Conservation (phyloP, 2,888 invertebrate genomes). For the Pilophorus perplexus region DNA sequence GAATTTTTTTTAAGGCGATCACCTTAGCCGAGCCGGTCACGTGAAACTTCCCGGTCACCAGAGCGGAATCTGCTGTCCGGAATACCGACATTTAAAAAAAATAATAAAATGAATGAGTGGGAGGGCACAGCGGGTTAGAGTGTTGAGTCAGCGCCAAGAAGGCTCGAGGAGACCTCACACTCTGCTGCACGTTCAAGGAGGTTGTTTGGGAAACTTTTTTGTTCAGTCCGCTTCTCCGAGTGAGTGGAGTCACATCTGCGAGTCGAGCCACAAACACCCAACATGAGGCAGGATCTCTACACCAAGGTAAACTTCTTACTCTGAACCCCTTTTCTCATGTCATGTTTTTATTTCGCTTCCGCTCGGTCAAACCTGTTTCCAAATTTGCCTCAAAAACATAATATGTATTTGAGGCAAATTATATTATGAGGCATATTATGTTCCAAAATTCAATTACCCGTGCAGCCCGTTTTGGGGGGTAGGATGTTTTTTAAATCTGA, state of each 20-base stretch:
- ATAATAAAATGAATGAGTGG: constrained; percentile 22
- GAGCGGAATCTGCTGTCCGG: no score
- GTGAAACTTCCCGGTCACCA: no score
- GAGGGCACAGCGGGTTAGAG: neutral
- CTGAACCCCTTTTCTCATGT: neutral
- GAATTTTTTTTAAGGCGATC: no score
- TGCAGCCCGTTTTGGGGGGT: no score
- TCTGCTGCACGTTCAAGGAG: neutral
- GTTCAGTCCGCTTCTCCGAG: neutral
- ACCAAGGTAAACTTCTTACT: constrained; percentile 31
- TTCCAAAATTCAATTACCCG: no score
- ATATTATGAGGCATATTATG: no score
- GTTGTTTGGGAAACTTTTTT: no score
- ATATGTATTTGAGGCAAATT: no score
- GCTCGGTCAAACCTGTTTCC: no score
- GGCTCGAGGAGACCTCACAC: neutral
- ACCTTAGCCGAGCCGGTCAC: no score
- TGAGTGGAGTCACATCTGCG: neutral
- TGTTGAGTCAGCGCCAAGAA: constrained; percentile 17
- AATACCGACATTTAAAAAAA: neutral
- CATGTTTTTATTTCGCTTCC: neutral
- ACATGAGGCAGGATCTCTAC: constrained; percentile 41
- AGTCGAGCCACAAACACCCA: neutral
- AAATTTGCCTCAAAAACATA: no score
- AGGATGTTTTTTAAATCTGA: no score